Percentiles rank a stretch among this genome's conserved stretches.
Evolutionary conservation across 2,888 invertebrate genomes (phyloP).

Genomic region (Plebejus melissa): DNA sequence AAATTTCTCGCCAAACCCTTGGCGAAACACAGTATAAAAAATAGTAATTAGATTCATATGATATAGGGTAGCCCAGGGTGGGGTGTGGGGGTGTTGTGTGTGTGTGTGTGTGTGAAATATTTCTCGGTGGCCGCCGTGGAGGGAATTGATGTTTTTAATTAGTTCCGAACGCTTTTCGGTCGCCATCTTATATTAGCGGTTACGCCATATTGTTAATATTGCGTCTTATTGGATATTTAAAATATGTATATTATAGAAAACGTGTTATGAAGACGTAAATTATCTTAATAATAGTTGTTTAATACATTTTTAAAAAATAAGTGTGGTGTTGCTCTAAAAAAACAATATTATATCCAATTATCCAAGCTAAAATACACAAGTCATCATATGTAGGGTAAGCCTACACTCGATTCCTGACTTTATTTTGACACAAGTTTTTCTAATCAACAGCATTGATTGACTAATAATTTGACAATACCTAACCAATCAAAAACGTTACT

Average conservation of each 20-base stretch:
- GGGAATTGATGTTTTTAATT: constrained; percentile 79
- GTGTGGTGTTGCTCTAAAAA: neutral
- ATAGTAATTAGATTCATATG: constrained; percentile 22
- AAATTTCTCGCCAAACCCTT: neutral
- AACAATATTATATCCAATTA: no score
- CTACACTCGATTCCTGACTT: no score
- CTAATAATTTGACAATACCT: no score
- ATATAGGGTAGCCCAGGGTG: constrained; percentile 30
- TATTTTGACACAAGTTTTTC: no score
- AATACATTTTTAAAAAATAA: neutral
- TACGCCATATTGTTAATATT: constrained; percentile 48
- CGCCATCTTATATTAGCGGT: constrained; percentile 54
- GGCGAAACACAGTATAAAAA: neutral
- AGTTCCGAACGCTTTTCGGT: constrained; percentile 74
- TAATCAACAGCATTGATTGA: no score
- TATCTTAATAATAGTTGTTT: no score
- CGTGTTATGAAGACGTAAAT: neutral
- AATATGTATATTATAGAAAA: constrained; percentile 24
- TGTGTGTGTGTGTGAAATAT: constrained; percentile 70
- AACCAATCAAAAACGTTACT: no score
- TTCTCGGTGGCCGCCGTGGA: constrained; percentile 62
- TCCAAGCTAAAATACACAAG: no score
- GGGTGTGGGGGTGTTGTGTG: constrained; percentile 48
- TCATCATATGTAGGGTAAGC: no score
- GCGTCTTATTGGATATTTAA: constrained; percentile 20